These are phyloP conservation scores for Bombus difficillimus DNA, from an alignment of 1,140 invertebrate species.

Conservation along the genomic window DNA sequence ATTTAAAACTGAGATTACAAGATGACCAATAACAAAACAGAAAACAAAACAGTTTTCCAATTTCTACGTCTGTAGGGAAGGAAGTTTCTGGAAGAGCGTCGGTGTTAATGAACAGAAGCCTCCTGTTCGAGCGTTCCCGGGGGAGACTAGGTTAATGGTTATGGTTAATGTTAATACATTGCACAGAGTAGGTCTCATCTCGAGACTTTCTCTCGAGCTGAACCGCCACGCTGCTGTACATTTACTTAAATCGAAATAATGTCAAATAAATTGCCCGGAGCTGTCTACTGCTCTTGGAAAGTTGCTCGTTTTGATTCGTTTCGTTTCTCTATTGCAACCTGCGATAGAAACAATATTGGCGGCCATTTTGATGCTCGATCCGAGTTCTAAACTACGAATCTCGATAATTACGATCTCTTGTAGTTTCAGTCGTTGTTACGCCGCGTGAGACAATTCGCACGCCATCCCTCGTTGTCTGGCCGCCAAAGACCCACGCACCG, in stretches of 20 bases:
- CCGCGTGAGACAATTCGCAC: no score
- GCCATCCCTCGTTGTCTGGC: no score
- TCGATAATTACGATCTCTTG: slow-evolving; percentile 14
- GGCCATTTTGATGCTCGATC: slow-evolving; percentile 7
- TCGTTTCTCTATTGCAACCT: not conserved
- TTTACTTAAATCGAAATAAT: slow-evolving; percentile 31
- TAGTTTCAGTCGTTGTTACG: not conserved
- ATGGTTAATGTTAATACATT: slow-evolving; percentile 8
- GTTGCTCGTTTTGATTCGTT: slow-evolving; percentile 33
- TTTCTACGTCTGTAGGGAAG: not conserved
- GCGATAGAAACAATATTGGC: not conserved
- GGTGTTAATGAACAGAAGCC: slow-evolving; percentile 16
- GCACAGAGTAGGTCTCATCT: slow-evolving; percentile 1
- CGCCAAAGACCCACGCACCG: no score
- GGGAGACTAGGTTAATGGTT: not conserved
- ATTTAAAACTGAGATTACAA: no score
- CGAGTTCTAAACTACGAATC: not conserved
- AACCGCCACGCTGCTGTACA: not conserved
- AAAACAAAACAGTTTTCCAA: slow-evolving; percentile 11
- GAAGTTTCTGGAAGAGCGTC: not conserved
- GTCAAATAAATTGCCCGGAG: slow-evolving; percentile 25
- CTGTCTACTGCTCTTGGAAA: slow-evolving; percentile 49
- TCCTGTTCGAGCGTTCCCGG: not conserved
- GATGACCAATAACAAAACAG: not conserved
- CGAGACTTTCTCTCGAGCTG: slow-evolving; percentile 49